Base-by-base conservation (phyloP, 2,113 vertebrate species). In the Psittacara wagleri region DNA sequence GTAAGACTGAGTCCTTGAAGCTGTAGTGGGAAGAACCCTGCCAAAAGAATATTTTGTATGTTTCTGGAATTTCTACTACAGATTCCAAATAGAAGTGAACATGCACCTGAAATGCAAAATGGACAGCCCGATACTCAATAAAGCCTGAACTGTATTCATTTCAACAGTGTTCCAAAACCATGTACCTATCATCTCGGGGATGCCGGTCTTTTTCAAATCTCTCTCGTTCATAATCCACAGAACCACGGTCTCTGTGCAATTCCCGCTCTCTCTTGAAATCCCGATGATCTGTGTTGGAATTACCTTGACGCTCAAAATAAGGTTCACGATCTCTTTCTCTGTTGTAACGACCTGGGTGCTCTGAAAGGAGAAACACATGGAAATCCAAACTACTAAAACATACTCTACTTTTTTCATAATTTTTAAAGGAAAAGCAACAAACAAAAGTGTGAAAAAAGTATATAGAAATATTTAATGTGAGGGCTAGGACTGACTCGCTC, bases 211-310 rank as follows among this genome's bases (percentile, higher is more conserved):
- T 98, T 43, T 99, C 99, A 97, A 98, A 99, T 91, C 99, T 93
- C 46, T 99, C 99, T 72, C 99, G 97, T 41, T 99, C 99, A 13
- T 99, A 99, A 80, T 99, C 99, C 86, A 97, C 86, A 51, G 98
- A 86, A 31, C 95, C 97, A 55, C 98, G 98, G 74, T 98, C 98
- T 78, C 98, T 96, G 29, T 98, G 98, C 17, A 97, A 28, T 5
- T 99, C 98, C 54, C 98, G 96, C 24, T 99, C 99, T 86, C 99
- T 97, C 92, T 98, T 99, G 97, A 99, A 99, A 74, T 99, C 99
- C 85, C 99, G 97, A 61, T 98, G 99, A 59, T 99, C 99, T 96
- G 98, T 37, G 78, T 97, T 99, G 31, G 98, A 96, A 96, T 99
- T 99, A 24, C 97, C 94, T 31, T 99, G 98, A 91, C 99, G 98